Conservation (phyloP, 1,140 invertebrate species). For the Conus betulinus region DNA sequence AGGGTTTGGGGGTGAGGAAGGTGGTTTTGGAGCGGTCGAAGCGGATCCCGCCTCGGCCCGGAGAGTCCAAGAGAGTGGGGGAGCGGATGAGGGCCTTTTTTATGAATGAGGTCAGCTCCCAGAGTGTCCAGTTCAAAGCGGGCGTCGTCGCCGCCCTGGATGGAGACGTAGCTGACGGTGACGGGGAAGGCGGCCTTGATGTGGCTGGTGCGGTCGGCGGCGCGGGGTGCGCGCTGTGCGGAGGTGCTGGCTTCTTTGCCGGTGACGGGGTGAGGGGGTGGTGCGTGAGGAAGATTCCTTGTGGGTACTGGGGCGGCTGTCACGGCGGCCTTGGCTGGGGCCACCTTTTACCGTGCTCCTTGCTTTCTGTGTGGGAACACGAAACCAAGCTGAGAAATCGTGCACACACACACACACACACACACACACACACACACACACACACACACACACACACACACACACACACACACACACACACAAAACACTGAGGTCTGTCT, state of each 20-base stretch:
- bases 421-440: background rate
- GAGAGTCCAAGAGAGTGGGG: conserved; percentile 18
- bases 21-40: conserved; percentile 40
- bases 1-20: conserved; percentile 50
- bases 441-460: background rate
- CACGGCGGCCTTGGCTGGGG: background rate
- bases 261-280: conserved; percentile 8
- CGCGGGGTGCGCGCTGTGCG: conserved; percentile 18
- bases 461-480: background rate
- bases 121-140: conserved; percentile 26
- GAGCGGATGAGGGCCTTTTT: conserved; percentile 37
- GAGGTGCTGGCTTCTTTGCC: background rate
- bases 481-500: too few relatives aligned
- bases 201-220: conserved; percentile 11
- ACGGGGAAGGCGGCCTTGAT: conserved; percentile 51
- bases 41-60: background rate
- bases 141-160: conserved; percentile 48
- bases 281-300: conserved; percentile 16
- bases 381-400: too few relatives aligned
- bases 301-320: conserved; percentile 25
- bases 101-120: conserved; percentile 13
- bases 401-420: background rate
- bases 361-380: conserved; percentile 38
- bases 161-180: conserved; percentile 57
- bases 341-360: conserved; percentile 31